phyloP scores from a whole-genome alignment of 1,140 invertebrate species.

The Charaxes varanes region DNA sequence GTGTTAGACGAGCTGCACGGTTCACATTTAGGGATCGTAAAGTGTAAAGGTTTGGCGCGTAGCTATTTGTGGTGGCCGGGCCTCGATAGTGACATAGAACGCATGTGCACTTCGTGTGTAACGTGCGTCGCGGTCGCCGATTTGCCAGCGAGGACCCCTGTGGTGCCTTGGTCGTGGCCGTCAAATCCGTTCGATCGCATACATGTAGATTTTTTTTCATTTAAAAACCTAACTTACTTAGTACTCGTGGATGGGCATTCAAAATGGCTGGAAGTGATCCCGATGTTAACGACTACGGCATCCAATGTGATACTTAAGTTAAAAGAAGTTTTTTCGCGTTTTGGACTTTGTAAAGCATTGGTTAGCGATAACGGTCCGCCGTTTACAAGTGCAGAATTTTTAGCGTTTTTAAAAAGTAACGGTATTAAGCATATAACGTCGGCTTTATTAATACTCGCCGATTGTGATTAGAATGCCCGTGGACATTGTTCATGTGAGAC shows the following conservation, averaged over 20 bases:
- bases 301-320: no score
- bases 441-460: no score
- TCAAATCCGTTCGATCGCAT: constrained; percentile 3
- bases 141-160: neutral
- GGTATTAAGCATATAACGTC: no score
- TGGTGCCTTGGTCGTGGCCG: constrained; percentile 6
- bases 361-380: no score
- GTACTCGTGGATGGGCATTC: no score
- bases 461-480: constrained; percentile 60
- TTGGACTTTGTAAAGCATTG: no score
- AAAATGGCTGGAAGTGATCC: no score
- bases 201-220: constrained; percentile 12
- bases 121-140: constrained; percentile 3
- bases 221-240: no score
- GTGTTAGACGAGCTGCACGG: constrained; percentile 3
- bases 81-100: constrained; percentile 6
- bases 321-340: no score
- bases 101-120: constrained; percentile 1
- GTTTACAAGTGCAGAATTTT: no score
- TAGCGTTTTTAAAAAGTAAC: no score
- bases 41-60: constrained; percentile 9
- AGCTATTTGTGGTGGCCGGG: constrained; percentile 8
- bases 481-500: constrained; percentile 47
- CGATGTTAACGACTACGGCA: no score
- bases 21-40: constrained; percentile 10